Evolutionary conservation across 2,113 vertebrate species (phyloP), one percentile per base, ranked within the genome.

Genomic region (Ceyx melanurus): DNA sequence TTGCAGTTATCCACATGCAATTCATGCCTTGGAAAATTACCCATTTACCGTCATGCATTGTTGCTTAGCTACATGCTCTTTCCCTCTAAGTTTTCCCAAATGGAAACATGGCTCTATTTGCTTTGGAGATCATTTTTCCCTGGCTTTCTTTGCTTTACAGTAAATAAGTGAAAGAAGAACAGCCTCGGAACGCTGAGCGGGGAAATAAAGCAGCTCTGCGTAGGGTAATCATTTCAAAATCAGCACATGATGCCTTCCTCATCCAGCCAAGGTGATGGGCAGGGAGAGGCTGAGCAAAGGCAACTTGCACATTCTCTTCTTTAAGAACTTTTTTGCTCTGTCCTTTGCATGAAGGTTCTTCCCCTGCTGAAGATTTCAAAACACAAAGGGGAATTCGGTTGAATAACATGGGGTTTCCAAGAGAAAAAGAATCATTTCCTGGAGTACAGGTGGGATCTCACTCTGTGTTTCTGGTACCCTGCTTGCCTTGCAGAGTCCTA

Each of bases 21-120:
- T 94, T 95, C 89, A 90, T 94, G 88, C 96, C 86, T 94, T 95
- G 93, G 92, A 96, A 97, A 94, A 95, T 46, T 89, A 95, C 86
- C 94, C 88, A 91, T 95, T 96, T 96, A 95, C 94, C 94, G 92
- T 96, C 93, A 89, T 85, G 92, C 89, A 91, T 92, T 93, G 96
- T 95, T 96, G 95, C 96, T 93, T 96, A 95, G 93, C 92, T 96
- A 95, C 95, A 74, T 9, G 22, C 48, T 0, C 80, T 91, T 93
- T 93, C 88, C 88, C 88, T 84, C 82, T 96, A 96, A 94, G 83
- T 96, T 97, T 96, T 96, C 93, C 94, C 95, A 96, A 92, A 96
- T 95, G 96, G 96, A 96, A 94, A 97, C 94, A 93, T 95, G 95
- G 96, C 94, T 95, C 95, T 95, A 10, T 96, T 96, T 97, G 93